Percentiles rank a stretch among this genome's conserved stretches.
Conservation (phyloP, 92 coral and sea anemone genomes). For the Parazoanthus swiftii region DNA sequence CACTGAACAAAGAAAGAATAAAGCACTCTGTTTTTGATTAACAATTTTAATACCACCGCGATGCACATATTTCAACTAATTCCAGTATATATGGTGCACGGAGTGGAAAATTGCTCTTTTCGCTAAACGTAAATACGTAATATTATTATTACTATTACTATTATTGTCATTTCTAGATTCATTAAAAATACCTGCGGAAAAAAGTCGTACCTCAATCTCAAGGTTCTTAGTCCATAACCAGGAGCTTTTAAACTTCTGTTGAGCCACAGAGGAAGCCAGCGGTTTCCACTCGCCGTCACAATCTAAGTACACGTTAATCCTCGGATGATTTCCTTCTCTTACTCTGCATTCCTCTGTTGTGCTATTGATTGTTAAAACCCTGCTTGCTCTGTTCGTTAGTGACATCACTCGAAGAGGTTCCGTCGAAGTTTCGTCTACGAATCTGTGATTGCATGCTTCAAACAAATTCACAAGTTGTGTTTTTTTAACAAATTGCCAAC, state of each 20-base stretch:
- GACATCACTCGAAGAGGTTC: slow-evolving; percentile 5
- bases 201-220: background rate
- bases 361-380: background rate
- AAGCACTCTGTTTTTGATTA: too few relatives aligned
- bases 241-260: background rate
- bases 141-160: slow-evolving; percentile 29
- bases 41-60: too few relatives aligned
- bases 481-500: too few relatives aligned
- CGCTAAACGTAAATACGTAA: background rate
- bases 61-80: too few relatives aligned
- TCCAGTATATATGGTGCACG: too few relatives aligned
- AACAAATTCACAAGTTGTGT: background rate
- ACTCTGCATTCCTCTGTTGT: background rate
- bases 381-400: background rate
- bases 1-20: too few relatives aligned
- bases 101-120: background rate
- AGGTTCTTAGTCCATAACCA: background rate
- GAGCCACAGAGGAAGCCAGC: background rate
- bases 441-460: slow-evolving; percentile 4
- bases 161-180: slow-evolving; percentile 9
- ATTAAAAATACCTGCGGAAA: too few relatives aligned
- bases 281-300: slow-evolving; percentile 19
- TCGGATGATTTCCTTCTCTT: background rate
- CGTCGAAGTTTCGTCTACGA: background rate
- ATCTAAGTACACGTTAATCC: background rate